These are phyloP conservation scores for Bubo blakistoni DNA, from an alignment of 2,113 vertebrate species.

Conservation along the genomic window DNA sequence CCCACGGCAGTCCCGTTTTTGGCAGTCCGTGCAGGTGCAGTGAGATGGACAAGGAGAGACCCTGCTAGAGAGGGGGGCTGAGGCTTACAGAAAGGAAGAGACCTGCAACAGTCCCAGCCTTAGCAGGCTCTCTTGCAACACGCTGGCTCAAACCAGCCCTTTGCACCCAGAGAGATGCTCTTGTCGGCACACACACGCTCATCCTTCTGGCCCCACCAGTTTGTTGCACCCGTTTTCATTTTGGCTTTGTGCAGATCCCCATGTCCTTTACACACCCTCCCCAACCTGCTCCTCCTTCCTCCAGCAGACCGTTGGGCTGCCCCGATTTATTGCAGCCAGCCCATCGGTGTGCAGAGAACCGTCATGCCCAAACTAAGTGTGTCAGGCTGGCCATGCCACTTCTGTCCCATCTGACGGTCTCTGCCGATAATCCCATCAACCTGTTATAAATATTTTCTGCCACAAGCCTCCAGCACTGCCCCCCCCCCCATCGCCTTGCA, in stretches of 20 bases:
- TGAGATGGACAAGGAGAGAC: background rate
- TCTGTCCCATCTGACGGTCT: accelerated
- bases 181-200: accelerated
- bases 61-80: background rate
- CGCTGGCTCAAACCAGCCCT: background rate
- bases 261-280: background rate
- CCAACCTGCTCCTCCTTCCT: background rate
- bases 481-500: background rate
- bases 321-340: background rate
- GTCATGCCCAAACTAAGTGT: accelerated
- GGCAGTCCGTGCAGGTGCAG: background rate
- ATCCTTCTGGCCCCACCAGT: background rate
- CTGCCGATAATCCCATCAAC: background rate
- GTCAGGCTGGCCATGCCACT: background rate
- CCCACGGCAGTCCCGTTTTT: background rate
- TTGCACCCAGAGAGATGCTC: background rate
- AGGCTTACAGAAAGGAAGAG: background rate
- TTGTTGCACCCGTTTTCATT: background rate
- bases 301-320: background rate
- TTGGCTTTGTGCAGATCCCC: background rate
- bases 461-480: background rate
- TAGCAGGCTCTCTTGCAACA: background rate
- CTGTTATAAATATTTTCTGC: background rate
- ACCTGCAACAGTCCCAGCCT: background rate
- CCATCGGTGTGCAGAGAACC: background rate